Base-by-base conservation (phyloP, 2,888 invertebrate genomes). In the Apotomis capreana region DNA sequence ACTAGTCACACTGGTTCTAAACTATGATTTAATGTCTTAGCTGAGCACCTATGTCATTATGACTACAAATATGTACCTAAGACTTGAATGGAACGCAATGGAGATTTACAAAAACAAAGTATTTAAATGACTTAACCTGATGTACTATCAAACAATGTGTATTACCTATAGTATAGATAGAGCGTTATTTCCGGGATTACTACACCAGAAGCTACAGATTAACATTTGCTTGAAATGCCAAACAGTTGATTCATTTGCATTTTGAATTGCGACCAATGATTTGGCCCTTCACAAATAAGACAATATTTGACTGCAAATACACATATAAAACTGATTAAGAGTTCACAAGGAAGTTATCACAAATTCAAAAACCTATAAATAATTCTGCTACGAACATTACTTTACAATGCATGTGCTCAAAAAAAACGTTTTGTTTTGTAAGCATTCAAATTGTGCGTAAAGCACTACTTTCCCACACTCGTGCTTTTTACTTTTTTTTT, bases 261-360 rank as follows among this genome's bases (percentile, higher is more conserved):
- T 5, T 5, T 6, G 40, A 4, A 40, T 44, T 40, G 60, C 4
- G 9, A 57, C 26, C n/a, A n/a, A 61, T 44, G 37, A 57, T 51
- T 26, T 40, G 15, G 37, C 55, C 10, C 40, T 26, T 13, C 49
- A 8, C 67, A 51, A 55, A 68, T 51, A 51, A 13, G 10, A 44
- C 40, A 51, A 71, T 71, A 71, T 67, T 62, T 36, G 26, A 60
- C 2, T 46, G 55, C 55, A 46, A 26, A n/a, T 44, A 59, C 59
- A 40, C 40, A 40, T 59, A 57, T 9, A 58, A 60, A 58, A n/a
- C 37, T 49, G 12, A 54, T 65, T 37, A 15, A 59, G 15, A 55
- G 55, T 61, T 46, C 54, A 44, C 44, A 44, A 60, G 51, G 51
- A 62, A n/a, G 10, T 55, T 15, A 55, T 10, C 26, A 9, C 26